Percentiles rank a stretch among this genome's conserved stretches.
Conservation (phyloP, 2,888 invertebrate genomes). For the Vandiemenella viatica region DNA sequence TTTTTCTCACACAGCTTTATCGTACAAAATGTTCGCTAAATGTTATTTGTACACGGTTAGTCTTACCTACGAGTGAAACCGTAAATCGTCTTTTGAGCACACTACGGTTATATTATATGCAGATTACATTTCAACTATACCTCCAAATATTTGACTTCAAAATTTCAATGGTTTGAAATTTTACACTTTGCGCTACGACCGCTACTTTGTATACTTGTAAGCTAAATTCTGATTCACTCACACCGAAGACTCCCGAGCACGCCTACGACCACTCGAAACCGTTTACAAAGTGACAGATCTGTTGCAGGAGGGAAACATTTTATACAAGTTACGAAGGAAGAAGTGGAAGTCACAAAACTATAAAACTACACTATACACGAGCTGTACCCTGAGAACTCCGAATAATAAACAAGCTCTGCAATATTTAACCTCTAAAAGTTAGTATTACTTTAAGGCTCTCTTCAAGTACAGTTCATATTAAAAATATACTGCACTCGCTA, state of each 20-base stretch:
- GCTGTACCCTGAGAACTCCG: constrained; percentile 12
- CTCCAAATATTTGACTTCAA: not conserved
- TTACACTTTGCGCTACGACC: too few species aligned
- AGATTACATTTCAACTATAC: not conserved
- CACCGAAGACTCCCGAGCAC: not conserved
- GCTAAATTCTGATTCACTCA: not conserved
- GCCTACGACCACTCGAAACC: not conserved
- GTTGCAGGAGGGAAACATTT: not conserved
- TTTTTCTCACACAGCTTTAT: not conserved
- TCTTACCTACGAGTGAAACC: not conserved
- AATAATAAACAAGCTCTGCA: constrained; percentile 9
- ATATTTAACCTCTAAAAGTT: constrained; percentile 5
- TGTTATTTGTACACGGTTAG: not conserved
- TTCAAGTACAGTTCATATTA: not conserved
- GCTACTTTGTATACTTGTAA: not conserved
- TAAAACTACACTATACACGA: constrained; percentile 4
- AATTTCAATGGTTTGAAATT: too few species aligned
- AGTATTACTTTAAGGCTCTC: not conserved
- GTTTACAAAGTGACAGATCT: not conserved
- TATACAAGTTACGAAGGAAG: not conserved
- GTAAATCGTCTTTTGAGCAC: not conserved
- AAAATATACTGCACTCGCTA: not conserved
- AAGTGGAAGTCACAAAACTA: not conserved
- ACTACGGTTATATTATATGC: too few species aligned
- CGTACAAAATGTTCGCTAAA: not conserved